Conservation (phyloP, 2,797 vertebrate genomes). For the Galaxias olidus region DNA sequence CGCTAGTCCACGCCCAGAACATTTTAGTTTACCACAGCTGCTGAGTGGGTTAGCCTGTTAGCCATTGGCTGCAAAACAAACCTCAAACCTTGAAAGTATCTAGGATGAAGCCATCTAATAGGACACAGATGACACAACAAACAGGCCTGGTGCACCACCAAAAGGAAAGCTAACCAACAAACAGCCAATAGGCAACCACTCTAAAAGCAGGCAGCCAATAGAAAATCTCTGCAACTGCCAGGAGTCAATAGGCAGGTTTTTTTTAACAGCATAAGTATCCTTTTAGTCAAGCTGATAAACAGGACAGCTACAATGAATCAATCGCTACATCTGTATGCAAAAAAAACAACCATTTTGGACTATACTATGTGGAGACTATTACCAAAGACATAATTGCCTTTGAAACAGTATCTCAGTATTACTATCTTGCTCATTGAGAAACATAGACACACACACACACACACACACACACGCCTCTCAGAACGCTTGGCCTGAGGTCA, state of each 20-base stretch:
- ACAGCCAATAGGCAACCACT: no score
- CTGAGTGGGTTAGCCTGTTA: slow-evolving; percentile 64
- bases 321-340: slow-evolving; percentile 44
- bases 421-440: not conserved
- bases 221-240: no score
- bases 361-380: no score
- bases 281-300: slow-evolving; percentile 27
- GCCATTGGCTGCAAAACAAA: slow-evolving; percentile 51
- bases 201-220: no score
- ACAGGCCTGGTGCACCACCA: slow-evolving; percentile 39
- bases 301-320: slow-evolving; percentile 52
- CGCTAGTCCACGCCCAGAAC: slow-evolving; percentile 62
- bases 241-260: no score
- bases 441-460: not conserved
- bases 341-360: no score
- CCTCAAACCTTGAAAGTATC: slow-evolving; percentile 56
- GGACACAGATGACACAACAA: slow-evolving; percentile 68
- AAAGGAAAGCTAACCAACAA: no score
- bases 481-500: slow-evolving; percentile 26
- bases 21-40: slow-evolving; percentile 78
- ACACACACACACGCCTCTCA: slow-evolving; percentile 6
- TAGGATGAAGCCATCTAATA: slow-evolving; percentile 61
- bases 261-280: no score
- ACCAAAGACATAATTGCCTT: no score
- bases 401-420: no score